A percentile compares a stretch with the other conserved stretches of the same genome.
These are phyloP conservation scores for Dasysyrphus tricinctus DNA, from an alignment of 2,888 invertebrate genomes.

Conservation along the genomic window DNA sequence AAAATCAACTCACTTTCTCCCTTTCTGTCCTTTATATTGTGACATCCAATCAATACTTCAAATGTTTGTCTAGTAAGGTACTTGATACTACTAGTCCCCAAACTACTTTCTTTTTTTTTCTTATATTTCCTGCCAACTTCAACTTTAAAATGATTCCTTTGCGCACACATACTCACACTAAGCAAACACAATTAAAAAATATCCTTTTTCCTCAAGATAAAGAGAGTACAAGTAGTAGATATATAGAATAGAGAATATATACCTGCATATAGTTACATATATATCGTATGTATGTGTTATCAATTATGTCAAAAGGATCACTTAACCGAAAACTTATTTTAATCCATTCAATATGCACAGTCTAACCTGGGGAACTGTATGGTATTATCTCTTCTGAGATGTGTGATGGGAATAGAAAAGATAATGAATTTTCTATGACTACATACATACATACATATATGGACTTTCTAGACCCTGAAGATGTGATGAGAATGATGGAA, in stretches of 20 bases:
- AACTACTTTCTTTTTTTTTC: constrained; percentile 10
- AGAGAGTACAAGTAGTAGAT: background rate
- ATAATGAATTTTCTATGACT: constrained; percentile 27
- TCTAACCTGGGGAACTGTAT: constrained; percentile 20
- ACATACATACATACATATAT: too few species aligned
- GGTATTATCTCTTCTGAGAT: background rate
- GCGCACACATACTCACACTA: constrained; percentile 49
- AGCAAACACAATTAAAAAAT: constrained; percentile 67
- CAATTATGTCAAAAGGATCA: constrained; percentile 66
- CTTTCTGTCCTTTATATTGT: background rate
- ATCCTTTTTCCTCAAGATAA: constrained; percentile 37
- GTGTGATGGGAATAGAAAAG: constrained; percentile 14
- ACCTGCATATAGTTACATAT: background rate
- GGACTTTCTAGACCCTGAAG: background rate
- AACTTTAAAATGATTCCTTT: constrained; percentile 51
- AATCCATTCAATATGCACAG: constrained; percentile 55
- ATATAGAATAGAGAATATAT: background rate
- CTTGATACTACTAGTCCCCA: background rate
- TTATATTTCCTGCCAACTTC: constrained; percentile 31
- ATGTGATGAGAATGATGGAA: background rate
- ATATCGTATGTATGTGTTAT: constrained; percentile 19
- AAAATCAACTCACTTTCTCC: background rate
- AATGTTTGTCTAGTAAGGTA: constrained; percentile 44
- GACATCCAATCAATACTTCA: constrained; percentile 54
- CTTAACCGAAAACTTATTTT: constrained; percentile 65